Evolutionary conservation across 2,888 invertebrate species (phyloP).

Genomic region (Cheilosia impressa): DNA sequence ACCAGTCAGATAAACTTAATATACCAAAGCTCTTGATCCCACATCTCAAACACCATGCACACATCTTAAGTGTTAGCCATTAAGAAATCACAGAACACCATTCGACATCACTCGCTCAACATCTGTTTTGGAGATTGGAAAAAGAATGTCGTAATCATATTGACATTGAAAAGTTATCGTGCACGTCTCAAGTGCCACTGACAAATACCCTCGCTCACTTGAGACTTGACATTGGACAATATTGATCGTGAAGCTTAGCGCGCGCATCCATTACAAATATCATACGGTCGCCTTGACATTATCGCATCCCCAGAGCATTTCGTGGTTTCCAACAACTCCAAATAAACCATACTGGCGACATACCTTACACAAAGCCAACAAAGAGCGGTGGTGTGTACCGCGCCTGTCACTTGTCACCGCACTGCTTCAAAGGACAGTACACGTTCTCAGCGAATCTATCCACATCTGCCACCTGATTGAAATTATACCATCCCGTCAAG

Average conservation of each 20-base stretch:
- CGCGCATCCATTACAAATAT: slow-evolving; percentile 59
- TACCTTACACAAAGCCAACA: slow-evolving; percentile 10
- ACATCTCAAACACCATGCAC: slow-evolving; percentile 19
- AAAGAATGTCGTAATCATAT: slow-evolving; percentile 53
- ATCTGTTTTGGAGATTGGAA: slow-evolving; percentile 36
- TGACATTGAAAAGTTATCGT: slow-evolving; percentile 74
- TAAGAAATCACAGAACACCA: slow-evolving; percentile 53
- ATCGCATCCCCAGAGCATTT: slow-evolving; percentile 37
- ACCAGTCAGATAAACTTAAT: slow-evolving; percentile 28
- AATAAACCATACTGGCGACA: slow-evolving; percentile 60
- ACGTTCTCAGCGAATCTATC: slow-evolving; percentile 47
- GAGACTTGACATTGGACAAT: slow-evolving; percentile 72
- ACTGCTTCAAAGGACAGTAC: slow-evolving; percentile 58
- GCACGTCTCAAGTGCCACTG: slow-evolving; percentile 69
- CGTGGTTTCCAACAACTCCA: slow-evolving; percentile 33
- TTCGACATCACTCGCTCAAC: slow-evolving; percentile 57
- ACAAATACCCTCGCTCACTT: slow-evolving; percentile 68
- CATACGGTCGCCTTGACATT: slow-evolving; percentile 66
- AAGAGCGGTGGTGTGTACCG: background rate
- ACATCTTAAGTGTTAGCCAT: slow-evolving; percentile 56
- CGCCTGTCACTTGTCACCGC: slow-evolving; percentile 64
- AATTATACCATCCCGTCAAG: slow-evolving; percentile 44
- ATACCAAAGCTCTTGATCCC: slow-evolving; percentile 56
- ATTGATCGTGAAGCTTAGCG: slow-evolving; percentile 69
- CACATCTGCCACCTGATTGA: slow-evolving; percentile 72